Base-by-base conservation (phyloP, 2,888 invertebrate genomes). In the Digitonthophagus gazella region DNA sequence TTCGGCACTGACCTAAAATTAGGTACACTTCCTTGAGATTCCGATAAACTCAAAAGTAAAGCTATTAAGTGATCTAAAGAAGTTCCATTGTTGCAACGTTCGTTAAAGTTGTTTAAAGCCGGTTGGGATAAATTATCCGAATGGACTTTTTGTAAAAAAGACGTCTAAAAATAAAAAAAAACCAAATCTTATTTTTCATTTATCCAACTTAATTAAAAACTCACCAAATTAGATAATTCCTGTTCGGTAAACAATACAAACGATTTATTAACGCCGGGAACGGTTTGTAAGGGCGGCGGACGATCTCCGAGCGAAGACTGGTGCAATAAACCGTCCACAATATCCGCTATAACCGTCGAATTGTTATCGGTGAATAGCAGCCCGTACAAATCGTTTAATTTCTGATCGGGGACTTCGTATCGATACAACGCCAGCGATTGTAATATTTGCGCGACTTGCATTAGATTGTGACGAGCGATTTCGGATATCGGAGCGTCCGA, bases 401-500 rank as follows among this genome's bases (percentile, higher is more conserved):
- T 90, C 0, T 86, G 83, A 77, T 93, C 92, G 55, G 93, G 89
- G 76, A 91, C 91, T 78, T 95, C 95, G 81, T 91, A 92, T 78
- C 93, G 91, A 69, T 92, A 89, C 64, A 97, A 85, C 2, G 96
- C 96, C 68, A 98, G 85, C 83, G 93, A 93, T 84, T 98, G 97
- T 64, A 98, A 83, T 75, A 97, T 93, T 84, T 96, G 95, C 0
- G 96, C 98, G 15, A 75, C 72, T 86, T 95, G 93, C 77, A 92
- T 91, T 66, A 94, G 86, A 84, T 93, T 98, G 82, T 95, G 96
- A 54, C 97, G 85, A 3, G 96, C 95, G 69, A 95, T 90, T 78
- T 94, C 92, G 57, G 95, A 95, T 67, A 98, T 93, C 4, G 96
- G 95, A 0, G 94, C 92, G 79, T 97, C 97, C 2, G 93, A 93